These are phyloP conservation scores for Parauchenoglanis punctatus DNA, from an alignment of 2,797 vertebrate genomes.

Conservation along the genomic window DNA sequence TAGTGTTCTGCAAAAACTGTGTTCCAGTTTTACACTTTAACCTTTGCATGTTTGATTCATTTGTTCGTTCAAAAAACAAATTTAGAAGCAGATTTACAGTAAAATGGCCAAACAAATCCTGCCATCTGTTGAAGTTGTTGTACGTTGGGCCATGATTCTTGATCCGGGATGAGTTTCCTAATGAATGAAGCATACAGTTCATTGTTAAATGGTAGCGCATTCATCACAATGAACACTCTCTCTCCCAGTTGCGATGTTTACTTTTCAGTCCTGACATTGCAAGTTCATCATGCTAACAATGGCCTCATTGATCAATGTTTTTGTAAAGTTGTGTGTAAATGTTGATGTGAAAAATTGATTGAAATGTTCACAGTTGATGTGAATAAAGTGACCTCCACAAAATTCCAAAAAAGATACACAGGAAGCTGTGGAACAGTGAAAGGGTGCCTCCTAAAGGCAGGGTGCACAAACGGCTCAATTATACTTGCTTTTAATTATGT, in stretches of 20 bases:
- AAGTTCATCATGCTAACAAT: not conserved
- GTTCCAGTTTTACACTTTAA: not conserved
- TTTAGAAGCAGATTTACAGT: not conserved
- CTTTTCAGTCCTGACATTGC: not conserved
- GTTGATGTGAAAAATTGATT: no score
- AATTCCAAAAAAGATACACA: not conserved
- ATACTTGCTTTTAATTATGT: not conserved
- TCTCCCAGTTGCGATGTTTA: not conserved
- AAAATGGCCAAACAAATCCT: conserved; percentile 1
- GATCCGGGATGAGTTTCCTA: not conserved
- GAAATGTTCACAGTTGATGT: not conserved
- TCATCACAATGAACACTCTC: not conserved
- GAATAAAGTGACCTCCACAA: not conserved
- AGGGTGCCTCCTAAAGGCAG: not conserved
- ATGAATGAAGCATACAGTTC: not conserved
- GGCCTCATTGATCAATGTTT: not conserved
- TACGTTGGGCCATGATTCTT: not conserved
- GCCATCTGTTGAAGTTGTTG: not conserved
- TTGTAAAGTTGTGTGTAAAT: not conserved
- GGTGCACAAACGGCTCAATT: no score
- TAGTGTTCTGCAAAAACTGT: not conserved
- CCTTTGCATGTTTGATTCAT: not conserved
- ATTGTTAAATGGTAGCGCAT: not conserved
- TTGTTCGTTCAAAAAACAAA: not conserved
- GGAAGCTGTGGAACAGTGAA: not conserved